A percentile compares a stretch with the other conserved stretches of the same genome.
These are phyloP conservation scores for Gouania willdenowi DNA, from an alignment of 2,797 vertebrate species.

Conservation along the genomic window DNA sequence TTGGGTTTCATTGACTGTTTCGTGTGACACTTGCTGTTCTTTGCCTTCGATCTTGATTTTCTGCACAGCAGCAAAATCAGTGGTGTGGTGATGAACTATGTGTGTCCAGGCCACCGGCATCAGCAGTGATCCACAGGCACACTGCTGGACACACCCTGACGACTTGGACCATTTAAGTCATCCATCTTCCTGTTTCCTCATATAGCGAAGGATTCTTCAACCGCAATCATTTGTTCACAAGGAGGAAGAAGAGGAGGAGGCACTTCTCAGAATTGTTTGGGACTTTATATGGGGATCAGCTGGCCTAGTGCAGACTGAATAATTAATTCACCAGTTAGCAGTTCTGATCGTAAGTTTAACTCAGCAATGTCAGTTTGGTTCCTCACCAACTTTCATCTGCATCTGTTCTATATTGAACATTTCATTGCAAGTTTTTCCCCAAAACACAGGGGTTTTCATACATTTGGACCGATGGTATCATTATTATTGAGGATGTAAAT, in stretches of 20 bases:
- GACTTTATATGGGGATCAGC: neutral
- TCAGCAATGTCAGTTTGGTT: too few species aligned
- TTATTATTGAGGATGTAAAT: too few species aligned
- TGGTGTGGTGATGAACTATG: constrained; percentile 39
- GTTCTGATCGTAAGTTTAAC: too few species aligned
- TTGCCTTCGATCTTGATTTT: constrained; percentile 21
- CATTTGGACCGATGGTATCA: too few species aligned
- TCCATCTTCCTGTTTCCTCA: constrained; percentile 43
- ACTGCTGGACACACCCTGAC: constrained; percentile 56
- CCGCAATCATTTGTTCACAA: constrained; percentile 36
- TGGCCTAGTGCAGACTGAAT: neutral
- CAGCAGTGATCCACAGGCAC: constrained; percentile 55
- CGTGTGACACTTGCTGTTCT: constrained; percentile 14
- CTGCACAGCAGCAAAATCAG: constrained; percentile 25
- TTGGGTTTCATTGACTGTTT: constrained; percentile 1
- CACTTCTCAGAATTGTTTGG: constrained; percentile 6
- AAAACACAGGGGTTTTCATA: too few species aligned
- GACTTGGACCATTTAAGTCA: constrained; percentile 35
- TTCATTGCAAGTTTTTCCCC: too few species aligned
- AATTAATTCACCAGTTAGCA: too few species aligned
- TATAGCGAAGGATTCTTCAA: constrained; percentile 8
- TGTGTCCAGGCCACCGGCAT: constrained; percentile 46
- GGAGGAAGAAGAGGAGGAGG: constrained; percentile 16
- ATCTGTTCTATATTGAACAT: too few species aligned
- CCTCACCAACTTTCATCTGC: too few species aligned